These are phyloP conservation scores for Ptychobarbus kaznakovi DNA, from an alignment of 2,797 vertebrate species.

Conservation along the genomic window DNA sequence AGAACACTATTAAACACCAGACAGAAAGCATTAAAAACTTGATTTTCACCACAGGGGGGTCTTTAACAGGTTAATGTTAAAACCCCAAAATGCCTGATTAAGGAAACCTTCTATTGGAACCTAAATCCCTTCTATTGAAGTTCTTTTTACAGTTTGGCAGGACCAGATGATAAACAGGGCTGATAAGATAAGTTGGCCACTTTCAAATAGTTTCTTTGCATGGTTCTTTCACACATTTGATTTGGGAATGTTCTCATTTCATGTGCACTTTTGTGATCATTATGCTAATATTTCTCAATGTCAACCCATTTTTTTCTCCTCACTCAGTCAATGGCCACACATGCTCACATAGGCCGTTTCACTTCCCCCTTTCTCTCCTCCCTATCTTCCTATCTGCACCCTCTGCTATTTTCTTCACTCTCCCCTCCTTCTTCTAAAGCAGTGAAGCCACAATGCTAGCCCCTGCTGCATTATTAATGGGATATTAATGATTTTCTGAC, in stretches of 20 bases:
- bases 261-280: neutral
- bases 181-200: neutral
- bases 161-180: slow-evolving; percentile 13
- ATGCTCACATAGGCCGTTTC: slow-evolving; percentile 8
- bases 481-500: slow-evolving; percentile 73
- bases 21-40: neutral
- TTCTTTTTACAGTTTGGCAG: neutral
- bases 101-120: neutral
- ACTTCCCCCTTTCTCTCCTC: slow-evolving; percentile 10
- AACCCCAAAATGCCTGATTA: neutral
- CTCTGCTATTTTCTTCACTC: slow-evolving; percentile 3
- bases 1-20: neutral
- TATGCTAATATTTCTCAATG: neutral
- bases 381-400: slow-evolving; percentile 13
- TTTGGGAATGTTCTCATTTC: neutral
- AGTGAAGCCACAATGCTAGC: slow-evolving; percentile 56
- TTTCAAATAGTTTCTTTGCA: neutral
- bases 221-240: slow-evolving; percentile 10
- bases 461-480: slow-evolving; percentile 71
- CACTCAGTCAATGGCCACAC: slow-evolving; percentile 9
- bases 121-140: neutral
- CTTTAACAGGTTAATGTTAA: neutral
- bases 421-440: slow-evolving; percentile 41
- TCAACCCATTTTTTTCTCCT: neutral
- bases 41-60: neutral